Percentiles rank a stretch among this genome's conserved stretches.
These are phyloP conservation scores for Hystrix cristata DNA, from an alignment of 2,113 vertebrate species.

Conservation along the genomic window DNA sequence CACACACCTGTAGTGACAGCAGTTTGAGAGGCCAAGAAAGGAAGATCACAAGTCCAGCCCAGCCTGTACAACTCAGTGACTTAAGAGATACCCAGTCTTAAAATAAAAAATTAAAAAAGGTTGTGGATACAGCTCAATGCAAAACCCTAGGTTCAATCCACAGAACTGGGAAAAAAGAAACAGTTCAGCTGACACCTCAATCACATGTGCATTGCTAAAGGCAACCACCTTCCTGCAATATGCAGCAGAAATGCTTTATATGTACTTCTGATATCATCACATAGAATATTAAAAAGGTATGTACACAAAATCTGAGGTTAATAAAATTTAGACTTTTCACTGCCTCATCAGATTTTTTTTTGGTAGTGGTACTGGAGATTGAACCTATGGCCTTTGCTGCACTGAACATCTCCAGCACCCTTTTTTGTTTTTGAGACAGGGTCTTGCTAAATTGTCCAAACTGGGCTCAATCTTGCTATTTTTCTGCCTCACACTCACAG, in stretches of 20 bases:
- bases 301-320: neutral
- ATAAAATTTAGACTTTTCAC: neutral
- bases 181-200: neutral
- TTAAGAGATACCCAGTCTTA: neutral
- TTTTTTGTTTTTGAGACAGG: neutral
- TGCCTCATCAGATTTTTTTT: neutral
- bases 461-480: neutral
- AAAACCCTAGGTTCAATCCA: neutral
- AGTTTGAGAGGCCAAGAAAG: too few species aligned
- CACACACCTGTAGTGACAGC: too few species aligned
- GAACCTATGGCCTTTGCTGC: neutral
- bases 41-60: neutral
- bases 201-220: neutral
- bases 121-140: neutral
- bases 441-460: neutral
- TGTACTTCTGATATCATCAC: conserved; percentile 26
- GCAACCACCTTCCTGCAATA: neutral
- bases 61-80: neutral
- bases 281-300: neutral
- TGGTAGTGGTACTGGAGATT: neutral
- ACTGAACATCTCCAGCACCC: neutral
- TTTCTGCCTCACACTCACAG: neutral
- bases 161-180: neutral
- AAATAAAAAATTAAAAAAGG: neutral
- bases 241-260: neutral